Evolutionary conservation across 2,888 invertebrate genomes (phyloP), one percentile per base, ranked within the genome.

Genomic region (Strigamia crassipes): DNA sequence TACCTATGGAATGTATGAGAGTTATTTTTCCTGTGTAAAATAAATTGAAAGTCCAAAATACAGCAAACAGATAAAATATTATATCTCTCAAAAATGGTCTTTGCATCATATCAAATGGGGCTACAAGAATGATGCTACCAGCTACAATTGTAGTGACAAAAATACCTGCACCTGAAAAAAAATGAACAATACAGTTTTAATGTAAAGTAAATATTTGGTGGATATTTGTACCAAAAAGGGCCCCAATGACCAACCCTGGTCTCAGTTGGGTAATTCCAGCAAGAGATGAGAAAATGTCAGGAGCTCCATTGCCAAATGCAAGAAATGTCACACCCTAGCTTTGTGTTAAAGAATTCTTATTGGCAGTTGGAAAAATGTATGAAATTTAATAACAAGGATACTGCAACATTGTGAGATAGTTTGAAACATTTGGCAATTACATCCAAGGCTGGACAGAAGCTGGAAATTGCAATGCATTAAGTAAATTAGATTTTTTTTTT

Each of bases 221-320:
- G 9, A 34, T 6, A 12, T 31, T 31, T 31, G 23, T 82, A 85
- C 89, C 89, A 77, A 89, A 86, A 5, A 89, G 84, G 82, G 87
- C 87, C 12, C 88, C 87, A 79, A 89, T 85, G 15, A 88, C 88
- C 10, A 89, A 85, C 78, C 87, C 87, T 12, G 88, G 86, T 15
- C 86, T 84, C 1, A 83, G 83, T 81, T 85, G 84, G 13, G 87
- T 87, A 34, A 90, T 88, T 9, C 89, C 89, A 73, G 91, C 91
- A 23, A 92, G 86, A 15, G 91, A 90, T 13, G 92, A 90, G 85
- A 93, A 92, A 81, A 93, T 89, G 86, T 93, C 93, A 5, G 93
- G 92, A 0, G 92, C 91, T 66, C 92, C 92, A 86, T 93, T 93
- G 23, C 92, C 93, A 86, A 93, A 91, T 0, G 92, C 92, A 85